These are phyloP conservation scores for Arvicola amphibius DNA, from an alignment of 2,797 vertebrate genomes.

Conservation along the genomic window DNA sequence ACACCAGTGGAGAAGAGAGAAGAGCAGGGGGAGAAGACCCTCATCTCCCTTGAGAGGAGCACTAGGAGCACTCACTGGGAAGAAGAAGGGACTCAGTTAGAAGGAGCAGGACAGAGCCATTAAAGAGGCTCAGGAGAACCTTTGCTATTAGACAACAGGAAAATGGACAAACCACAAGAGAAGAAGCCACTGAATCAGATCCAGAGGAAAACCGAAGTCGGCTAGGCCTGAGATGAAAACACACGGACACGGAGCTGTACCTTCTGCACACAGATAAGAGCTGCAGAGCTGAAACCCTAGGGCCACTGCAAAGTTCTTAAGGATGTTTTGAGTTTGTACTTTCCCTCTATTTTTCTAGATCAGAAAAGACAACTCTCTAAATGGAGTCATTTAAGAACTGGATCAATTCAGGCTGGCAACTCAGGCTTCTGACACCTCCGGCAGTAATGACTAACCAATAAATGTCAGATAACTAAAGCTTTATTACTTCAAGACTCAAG, in stretches of 20 bases:
- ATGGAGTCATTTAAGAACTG: background rate
- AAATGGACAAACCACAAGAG: background rate
- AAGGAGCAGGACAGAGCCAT: background rate
- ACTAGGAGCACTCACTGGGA: background rate
- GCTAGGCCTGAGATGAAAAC: background rate
- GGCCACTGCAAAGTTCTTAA: background rate
- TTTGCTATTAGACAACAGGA: background rate
- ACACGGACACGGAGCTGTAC: background rate
- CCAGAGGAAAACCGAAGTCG: background rate
- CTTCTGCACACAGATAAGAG: background rate
- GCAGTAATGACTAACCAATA: background rate
- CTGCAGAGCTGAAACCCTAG: background rate
- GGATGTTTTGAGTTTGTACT: background rate
- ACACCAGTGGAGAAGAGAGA: background rate
- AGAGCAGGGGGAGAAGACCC: background rate
- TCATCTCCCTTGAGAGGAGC: background rate
- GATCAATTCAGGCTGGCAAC: background rate
- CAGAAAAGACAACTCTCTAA: constrained; percentile 1
- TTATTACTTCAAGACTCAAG: constrained; percentile 14
- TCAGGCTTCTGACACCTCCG: background rate
- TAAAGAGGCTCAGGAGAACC: background rate
- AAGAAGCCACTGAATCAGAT: background rate
- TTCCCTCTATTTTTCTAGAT: background rate
- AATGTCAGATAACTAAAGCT: background rate
- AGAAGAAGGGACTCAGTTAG: background rate